Base-by-base conservation (phyloP, 2,113 vertebrate species). In the Aythya baeri region DNA sequence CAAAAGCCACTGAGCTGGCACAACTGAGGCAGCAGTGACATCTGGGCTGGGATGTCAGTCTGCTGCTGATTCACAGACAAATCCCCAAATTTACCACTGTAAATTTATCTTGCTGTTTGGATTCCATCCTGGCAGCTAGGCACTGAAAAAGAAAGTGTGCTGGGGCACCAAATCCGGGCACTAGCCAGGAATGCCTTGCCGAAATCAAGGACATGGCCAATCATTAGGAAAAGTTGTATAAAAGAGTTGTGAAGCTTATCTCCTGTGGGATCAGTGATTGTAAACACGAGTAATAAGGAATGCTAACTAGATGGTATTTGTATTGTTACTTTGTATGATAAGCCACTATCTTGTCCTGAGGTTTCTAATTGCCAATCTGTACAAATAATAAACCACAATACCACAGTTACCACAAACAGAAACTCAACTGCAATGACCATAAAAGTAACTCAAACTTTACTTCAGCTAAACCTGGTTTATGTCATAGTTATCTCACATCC, bases 361-460 rank as follows among this genome's bases (percentile, higher is more conserved):
- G 65, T 77, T 94, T 95, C 54, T 59, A 55, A 15, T 57, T 72
- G 58, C 80, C 55, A 62, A 71, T 79, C 77, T 84, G 49, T 2
- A 55, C 80, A 92, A 94, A 89, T 29, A 90, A 72, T 31, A 86
- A 88, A 73, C 41, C 70, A 36, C 63, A 95, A 67, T 62, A 58
- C 62, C 32, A 7, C 15, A 44, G 71, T 83, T 90, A 92, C 90
- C 57, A 72, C 70, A 86, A 84, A 84, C 43, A 84, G n/a, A 59
- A 94, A 81, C 62, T 82, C 80, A 92, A 89, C 63, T 70, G 49
- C 55, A 54, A 84, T 23, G 54, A 68, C 44, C 27, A 36, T 54
- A 92, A 92, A 88, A 0, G 1, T 78, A 86, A 82, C 54, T 59
- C 22, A 67, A 38, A 49, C 65, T 91, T 83, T 44, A 54, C 73